Base-by-base conservation (phyloP, 1,140 invertebrate species). In the Muscidifurax raptorellus region DNA sequence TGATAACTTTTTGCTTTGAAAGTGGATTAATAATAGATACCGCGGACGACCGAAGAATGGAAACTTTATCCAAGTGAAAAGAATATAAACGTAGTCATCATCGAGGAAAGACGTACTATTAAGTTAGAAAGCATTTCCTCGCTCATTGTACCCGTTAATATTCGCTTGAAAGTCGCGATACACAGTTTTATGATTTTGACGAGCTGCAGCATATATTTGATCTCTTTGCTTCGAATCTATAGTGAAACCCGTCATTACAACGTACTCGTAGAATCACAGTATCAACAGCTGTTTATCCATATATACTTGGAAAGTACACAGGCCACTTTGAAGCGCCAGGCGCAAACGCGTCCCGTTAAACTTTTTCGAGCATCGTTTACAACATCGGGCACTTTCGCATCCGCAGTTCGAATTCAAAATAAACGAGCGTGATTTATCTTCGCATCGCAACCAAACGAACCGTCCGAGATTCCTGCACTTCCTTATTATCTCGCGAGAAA, bases 101-200 rank as follows among this genome's bases (percentile, higher is more conserved):
- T 12, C 40, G 15, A 47, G 3, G 36, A 80, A 69, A 9, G 12
- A 18, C 36, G 2, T 25, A 80, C 25, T 69, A 80, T 40, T 44
- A 1, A 36, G 22, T 81, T 74, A 81, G 44, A 81, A 81, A 81
- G 40, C 71, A 59, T 74, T 81, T 81, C 44, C 67, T 72, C 40
- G 9, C n/a, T 69, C 6, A 30, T 10, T 0, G 28, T 69, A 25
- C 66, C 25, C 66, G 25, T 67, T 27, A 67, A 27, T 22, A 27
- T 67, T 27, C 22, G 27, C 18, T 25, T 6, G 22, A 27, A 67
- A 67, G 66, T 67, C n/a, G 10, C 22, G 47, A 22, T 18, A n/a
- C n/a, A n/a, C n/a, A 52, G 47, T 18, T 52, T 67, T 27, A 67
- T n/a, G n/a, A 67, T 67, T 67, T 9, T 1, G 7, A 9, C 36